phyloP scores from a whole-genome alignment of 2,888 invertebrate genomes.

The Arrhopalites spinosus region DNA sequence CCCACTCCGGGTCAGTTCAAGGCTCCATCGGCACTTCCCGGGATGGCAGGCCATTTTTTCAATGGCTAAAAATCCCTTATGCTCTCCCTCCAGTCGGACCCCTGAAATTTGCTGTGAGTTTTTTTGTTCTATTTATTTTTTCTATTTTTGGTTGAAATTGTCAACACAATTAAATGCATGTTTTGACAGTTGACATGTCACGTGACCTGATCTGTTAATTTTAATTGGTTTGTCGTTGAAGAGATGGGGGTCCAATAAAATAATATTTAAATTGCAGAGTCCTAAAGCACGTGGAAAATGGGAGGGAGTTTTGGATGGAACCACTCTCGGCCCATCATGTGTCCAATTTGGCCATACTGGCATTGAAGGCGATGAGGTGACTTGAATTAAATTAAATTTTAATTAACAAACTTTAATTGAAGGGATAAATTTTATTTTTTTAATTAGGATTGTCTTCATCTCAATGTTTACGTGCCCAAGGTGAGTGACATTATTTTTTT shows the following conservation, averaged over 20 bases:
- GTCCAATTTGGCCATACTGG: neutral
- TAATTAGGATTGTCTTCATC: neutral
- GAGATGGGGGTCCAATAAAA: no score
- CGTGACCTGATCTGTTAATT: no score
- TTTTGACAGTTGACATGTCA: no score
- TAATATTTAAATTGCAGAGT: neutral
- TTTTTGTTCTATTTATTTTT: neutral
- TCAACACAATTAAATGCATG: neutral
- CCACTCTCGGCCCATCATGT: neutral
- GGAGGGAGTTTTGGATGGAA: neutral
- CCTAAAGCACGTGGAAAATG: neutral
- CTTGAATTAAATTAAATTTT: no score
- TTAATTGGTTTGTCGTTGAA: no score
- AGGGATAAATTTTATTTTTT: neutral
- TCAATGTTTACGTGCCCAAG: neutral
- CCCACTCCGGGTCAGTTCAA: neutral
- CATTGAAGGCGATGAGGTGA: neutral
- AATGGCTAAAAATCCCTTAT: conserved; percentile 10
- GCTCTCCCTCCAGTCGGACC: conserved; percentile 6
- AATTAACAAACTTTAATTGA: neutral
- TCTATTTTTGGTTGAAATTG: neutral
- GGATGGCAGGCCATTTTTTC: conserved; percentile 3
- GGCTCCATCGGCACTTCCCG: neutral
- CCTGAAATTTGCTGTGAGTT: conserved; percentile 4
- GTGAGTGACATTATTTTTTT: neutral